Base-by-base conservation (phyloP, 2,888 invertebrate species). In the Lutraria lutraria region DNA sequence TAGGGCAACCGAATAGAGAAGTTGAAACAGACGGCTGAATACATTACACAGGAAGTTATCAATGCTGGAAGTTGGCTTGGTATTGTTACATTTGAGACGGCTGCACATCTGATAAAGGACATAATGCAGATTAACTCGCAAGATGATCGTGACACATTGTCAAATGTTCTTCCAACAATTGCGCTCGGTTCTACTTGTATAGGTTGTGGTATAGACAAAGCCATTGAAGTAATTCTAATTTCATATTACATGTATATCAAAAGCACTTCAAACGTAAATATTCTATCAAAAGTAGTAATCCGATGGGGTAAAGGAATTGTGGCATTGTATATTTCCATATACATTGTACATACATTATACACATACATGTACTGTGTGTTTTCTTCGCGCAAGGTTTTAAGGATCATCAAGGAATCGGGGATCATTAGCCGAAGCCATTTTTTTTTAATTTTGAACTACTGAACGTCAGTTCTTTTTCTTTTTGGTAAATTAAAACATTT, bases 201-300 rank as follows among this genome's bases (percentile, higher is more conserved):
- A 10, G 81, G 81, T 2, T 81, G 81, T 54, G 81, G 81, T 3
- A 81, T 81, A 54, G 25, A 54, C 4, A n/a, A n/a, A 54, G 81
- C 81, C 4, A 81, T 81, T 21, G 3, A n/a, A 15, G 56, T 56
- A 56, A 56, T 56, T 56, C 2, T 56, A 15, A 56, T 16, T 16
- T 8, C 1, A 15, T 2, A 15, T 56, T 8, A 56, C 12, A 16
- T 19, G 15, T 56, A 56, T 56, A 56, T 19, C 12, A 13, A 19
- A 56, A 16, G 2, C 15, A 56, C 19, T 56, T 56, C 56, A 56
- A 13, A 19, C 19, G 15, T 19, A 56, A 19, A 56, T 15, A 16
- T 56, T 2, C 15, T 15, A 19, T 19, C 1, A 13, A 56, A 16
- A 56, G 2, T 12, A 56, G 56, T 16, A 8, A 56, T 56, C 15